Conservation (phyloP, 2,797 vertebrate species). For the Pangasius macronema region DNA sequence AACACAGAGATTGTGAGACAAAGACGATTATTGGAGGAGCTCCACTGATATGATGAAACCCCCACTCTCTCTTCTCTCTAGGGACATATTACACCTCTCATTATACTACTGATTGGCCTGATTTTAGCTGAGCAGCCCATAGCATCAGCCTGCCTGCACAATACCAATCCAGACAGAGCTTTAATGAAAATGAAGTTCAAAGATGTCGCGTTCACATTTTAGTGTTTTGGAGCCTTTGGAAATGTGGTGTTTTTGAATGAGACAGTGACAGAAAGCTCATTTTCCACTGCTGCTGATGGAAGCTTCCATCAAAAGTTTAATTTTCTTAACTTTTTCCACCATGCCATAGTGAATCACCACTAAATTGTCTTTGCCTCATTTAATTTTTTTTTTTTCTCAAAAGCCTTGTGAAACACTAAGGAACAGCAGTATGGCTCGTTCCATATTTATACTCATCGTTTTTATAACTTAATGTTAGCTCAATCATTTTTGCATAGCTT, state of each 20-base stretch:
- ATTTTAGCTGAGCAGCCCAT: constrained; percentile 84
- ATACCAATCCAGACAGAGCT: constrained; percentile 67
- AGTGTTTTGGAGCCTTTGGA: neutral
- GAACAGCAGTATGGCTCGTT: neutral
- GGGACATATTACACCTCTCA: constrained; percentile 91
- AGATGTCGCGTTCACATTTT: constrained; percentile 16
- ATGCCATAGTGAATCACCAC: neutral
- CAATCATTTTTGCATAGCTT: neutral
- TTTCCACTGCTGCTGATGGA: neutral
- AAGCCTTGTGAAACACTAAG: neutral
- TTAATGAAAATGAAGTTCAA: constrained; percentile 30
- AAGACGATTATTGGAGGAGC: constrained; percentile 61
- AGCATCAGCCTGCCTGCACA: constrained; percentile 77
- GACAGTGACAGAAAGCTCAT: neutral
- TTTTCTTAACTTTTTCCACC: neutral
- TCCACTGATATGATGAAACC: constrained; percentile 83
- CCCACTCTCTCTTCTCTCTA: constrained; percentile 70
- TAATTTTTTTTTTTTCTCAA: neutral
- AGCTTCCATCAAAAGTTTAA: neutral
- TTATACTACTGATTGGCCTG: constrained; percentile 90
- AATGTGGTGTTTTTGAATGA: neutral
- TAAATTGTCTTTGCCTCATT: neutral
- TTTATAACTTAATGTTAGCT: neutral
- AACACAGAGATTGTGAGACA: constrained; percentile 23
- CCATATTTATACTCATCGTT: neutral